Evolutionary conservation across 2,888 invertebrate species (phyloP).

Genomic region (Desoria tigrina): DNA sequence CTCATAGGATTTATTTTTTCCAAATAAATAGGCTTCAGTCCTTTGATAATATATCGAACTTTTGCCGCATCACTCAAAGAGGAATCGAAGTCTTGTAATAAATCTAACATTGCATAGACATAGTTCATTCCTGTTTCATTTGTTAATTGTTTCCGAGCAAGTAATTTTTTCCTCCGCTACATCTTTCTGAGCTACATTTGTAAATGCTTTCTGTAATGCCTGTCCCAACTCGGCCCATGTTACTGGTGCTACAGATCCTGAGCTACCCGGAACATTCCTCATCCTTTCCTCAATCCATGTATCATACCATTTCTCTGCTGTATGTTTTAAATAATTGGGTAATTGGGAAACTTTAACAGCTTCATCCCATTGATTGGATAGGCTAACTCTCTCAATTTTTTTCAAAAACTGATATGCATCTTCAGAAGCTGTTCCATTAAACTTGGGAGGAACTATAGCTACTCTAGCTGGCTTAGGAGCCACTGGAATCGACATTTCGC

Average conservation of each 20-base stretch:
- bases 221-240: not conserved
- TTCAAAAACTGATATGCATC: slow-evolving; percentile 2
- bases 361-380: not conserved
- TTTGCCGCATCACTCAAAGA: not conserved
- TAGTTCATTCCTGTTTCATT: slow-evolving; percentile 4
- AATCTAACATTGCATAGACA: not conserved
- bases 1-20: slow-evolving; percentile 3
- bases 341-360: not conserved
- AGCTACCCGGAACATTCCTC: not conserved
- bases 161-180: slow-evolving; percentile 19
- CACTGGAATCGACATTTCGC: no score
- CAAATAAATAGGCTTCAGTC: not conserved
- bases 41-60: not conserved
- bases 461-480: not conserved
- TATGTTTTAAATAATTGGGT: not conserved
- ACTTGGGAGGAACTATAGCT: not conserved
- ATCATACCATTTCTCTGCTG: not conserved
- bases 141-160: slow-evolving; percentile 1
- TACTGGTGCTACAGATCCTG: not conserved
- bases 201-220: slow-evolving; percentile 11
- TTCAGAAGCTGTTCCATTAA: not conserved
- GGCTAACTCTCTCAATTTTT: not conserved
- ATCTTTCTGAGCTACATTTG: slow-evolving; percentile 9
- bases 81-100: not conserved
- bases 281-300: no score